These are phyloP conservation scores for Halocynthia aurantium DNA, from an alignment of 23 tunicate genomes.

Conservation along the genomic window DNA sequence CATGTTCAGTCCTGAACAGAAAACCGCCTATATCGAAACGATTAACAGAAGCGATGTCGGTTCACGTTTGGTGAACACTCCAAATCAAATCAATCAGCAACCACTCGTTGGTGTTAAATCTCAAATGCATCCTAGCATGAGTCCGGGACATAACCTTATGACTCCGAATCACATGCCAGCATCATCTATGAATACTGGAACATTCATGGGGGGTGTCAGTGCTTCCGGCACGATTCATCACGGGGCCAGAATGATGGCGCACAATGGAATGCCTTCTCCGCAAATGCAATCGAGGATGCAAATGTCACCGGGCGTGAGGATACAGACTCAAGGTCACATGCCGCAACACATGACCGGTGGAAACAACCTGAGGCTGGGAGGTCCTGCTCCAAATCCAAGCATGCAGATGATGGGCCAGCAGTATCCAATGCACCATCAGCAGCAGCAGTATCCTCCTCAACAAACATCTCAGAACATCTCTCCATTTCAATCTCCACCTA, in stretches of 20 bases:
- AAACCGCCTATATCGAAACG: conserved; percentile 55
- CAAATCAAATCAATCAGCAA: background rate
- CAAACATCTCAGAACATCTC: conserved; percentile 2
- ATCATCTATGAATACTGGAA: background rate
- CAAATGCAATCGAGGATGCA: conserved; percentile 18
- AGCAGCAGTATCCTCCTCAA: conserved; percentile 43
- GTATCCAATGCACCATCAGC: conserved; percentile 9
- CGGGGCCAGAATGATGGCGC: conserved; percentile 14
- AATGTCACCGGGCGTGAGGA: conserved; percentile 5
- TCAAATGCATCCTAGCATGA: background rate
- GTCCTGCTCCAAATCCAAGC: conserved; percentile 6
- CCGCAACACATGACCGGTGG: background rate
- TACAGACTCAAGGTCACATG: background rate
- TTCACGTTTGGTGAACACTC: conserved; percentile 27
- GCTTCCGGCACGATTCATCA: conserved; percentile 22
- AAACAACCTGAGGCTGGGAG: conserved; percentile 13
- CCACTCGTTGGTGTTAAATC: too few relatives aligned
- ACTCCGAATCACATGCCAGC: conserved; percentile 22
- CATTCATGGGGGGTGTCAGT: background rate
- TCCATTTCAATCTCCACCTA: conserved; percentile 29
- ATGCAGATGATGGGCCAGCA: conserved; percentile 22
- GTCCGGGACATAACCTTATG: conserved; percentile 18
- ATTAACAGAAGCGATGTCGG: conserved; percentile 87
- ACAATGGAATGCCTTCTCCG: conserved; percentile 15
- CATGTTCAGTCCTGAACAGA: conserved; percentile 31